Evolutionary conservation across 2,888 invertebrate species (phyloP).

Genomic region (Rhimphoctona megacephalus): DNA sequence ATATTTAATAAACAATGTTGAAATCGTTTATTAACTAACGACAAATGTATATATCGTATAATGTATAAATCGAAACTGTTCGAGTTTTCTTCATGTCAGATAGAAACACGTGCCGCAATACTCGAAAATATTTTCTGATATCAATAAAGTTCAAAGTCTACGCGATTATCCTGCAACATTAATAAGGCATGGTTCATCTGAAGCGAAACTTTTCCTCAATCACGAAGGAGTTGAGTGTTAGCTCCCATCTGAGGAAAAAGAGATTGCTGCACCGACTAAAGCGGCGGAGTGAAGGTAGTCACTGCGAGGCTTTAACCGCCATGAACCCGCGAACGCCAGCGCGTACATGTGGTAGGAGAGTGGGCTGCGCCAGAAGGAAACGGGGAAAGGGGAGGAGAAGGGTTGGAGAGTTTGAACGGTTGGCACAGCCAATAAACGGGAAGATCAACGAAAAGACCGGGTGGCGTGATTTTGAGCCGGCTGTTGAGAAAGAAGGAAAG

Average conservation of each 20-base stretch:
- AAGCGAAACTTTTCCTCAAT: neutral
- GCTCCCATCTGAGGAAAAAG: neutral
- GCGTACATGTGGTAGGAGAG: constrained; percentile 47
- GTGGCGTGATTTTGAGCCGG: constrained; percentile 71
- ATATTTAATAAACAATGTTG: neutral
- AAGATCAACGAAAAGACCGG: constrained; percentile 47
- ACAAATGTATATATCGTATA: neutral
- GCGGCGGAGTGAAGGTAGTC: neutral
- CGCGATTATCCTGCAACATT: neutral
- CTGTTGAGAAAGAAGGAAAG: constrained; percentile 34
- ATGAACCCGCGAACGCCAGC: constrained; percentile 21
- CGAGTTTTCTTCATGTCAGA: neutral
- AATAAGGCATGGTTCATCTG: neutral
- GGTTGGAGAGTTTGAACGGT: constrained; percentile 41
- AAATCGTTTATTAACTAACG: neutral
- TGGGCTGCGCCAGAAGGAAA: neutral
- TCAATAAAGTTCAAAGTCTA: neutral
- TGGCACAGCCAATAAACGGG: constrained; percentile 24
- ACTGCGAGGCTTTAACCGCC: neutral
- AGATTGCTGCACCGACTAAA: constrained; percentile 2
- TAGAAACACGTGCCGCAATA: neutral
- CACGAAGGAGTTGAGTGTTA: neutral
- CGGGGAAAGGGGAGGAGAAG: neutral
- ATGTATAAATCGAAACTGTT: no score
- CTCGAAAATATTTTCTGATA: neutral